Percentiles rank a stretch among this genome's conserved stretches.
These are phyloP conservation scores for Chelon auratus DNA, from an alignment of 2,797 vertebrate species.

Conservation along the genomic window DNA sequence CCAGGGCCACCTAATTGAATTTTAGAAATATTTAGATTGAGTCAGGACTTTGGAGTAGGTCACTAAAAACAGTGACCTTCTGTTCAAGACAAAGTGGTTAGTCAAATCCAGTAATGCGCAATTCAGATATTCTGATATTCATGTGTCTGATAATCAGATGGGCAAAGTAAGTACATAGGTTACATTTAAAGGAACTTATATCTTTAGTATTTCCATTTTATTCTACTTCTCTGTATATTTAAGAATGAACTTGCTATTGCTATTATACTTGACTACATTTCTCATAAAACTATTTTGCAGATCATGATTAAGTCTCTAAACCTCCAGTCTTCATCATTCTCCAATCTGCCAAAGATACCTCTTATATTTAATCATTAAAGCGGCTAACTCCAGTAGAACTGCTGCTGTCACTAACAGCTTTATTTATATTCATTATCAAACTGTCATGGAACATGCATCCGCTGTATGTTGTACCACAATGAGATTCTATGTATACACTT, in stretches of 20 bases:
- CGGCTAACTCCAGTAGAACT: too few species aligned
- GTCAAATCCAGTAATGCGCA: slow-evolving; percentile 16
- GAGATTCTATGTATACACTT: too few species aligned
- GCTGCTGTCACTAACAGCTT: too few species aligned
- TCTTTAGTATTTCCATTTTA: background rate
- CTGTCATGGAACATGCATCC: too few species aligned
- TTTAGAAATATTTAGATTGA: slow-evolving; percentile 13
- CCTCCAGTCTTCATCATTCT: too few species aligned
- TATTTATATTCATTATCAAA: too few species aligned
- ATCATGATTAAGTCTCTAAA: background rate
- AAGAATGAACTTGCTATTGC: background rate
- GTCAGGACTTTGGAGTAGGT: slow-evolving; percentile 19
- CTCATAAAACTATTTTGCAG: too few species aligned
- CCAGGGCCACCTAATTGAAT: slow-evolving; percentile 4
- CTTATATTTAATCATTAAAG: too few species aligned
- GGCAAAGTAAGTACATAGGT: background rate
- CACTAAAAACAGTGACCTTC: slow-evolving; percentile 31
- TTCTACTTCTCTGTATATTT: background rate
- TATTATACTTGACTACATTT: background rate
- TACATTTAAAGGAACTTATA: background rate
- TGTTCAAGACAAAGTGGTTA: slow-evolving; percentile 9
- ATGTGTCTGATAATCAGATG: background rate
- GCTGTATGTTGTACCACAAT: too few species aligned
- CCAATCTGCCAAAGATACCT: too few species aligned
- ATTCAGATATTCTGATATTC: background rate